These are phyloP conservation scores for Diorhabda sublineata DNA, from an alignment of 1,140 invertebrate genomes.

Conservation along the genomic window DNA sequence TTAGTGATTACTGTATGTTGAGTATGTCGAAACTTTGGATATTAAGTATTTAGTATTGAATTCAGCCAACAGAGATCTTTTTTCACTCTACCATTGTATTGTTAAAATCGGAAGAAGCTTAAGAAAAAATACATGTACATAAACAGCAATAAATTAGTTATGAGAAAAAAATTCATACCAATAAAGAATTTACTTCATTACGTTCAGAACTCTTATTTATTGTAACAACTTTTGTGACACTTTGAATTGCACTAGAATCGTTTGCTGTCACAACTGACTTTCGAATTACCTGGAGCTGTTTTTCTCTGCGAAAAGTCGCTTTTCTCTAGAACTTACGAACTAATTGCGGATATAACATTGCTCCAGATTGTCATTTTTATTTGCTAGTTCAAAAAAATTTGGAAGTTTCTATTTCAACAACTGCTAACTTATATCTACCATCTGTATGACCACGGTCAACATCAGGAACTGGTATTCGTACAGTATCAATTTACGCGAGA, in stretches of 20 bases:
- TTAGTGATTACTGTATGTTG: too few species aligned
- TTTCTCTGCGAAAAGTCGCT: neutral
- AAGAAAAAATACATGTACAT: too few species aligned
- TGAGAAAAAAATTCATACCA: too few species aligned
- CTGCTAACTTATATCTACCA: constrained; percentile 15
- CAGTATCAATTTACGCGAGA: too few species aligned
- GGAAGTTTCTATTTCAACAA: constrained; percentile 6
- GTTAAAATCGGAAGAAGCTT: too few species aligned
- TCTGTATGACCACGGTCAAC: constrained; percentile 19
- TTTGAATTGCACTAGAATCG: constrained; percentile 17
- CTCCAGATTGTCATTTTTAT: neutral
- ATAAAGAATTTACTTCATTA: too few species aligned
- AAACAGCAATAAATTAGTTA: too few species aligned
- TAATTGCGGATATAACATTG: neutral
- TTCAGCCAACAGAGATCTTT: too few species aligned
- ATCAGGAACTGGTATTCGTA: constrained; percentile 15
- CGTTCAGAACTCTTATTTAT: neutral
- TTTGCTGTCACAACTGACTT: neutral
- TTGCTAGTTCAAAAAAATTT: constrained; percentile 5
- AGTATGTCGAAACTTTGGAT: too few species aligned
- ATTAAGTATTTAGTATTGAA: too few species aligned
- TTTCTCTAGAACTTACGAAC: neutral
- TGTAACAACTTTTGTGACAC: constrained; percentile 19
- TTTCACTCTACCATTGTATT: too few species aligned
- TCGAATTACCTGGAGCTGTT: neutral